A percentile compares a stretch with the other conserved stretches of the same genome.
Conservation (phyloP, 1,140 invertebrate genomes). For the Aradophagus sp. region DNA sequence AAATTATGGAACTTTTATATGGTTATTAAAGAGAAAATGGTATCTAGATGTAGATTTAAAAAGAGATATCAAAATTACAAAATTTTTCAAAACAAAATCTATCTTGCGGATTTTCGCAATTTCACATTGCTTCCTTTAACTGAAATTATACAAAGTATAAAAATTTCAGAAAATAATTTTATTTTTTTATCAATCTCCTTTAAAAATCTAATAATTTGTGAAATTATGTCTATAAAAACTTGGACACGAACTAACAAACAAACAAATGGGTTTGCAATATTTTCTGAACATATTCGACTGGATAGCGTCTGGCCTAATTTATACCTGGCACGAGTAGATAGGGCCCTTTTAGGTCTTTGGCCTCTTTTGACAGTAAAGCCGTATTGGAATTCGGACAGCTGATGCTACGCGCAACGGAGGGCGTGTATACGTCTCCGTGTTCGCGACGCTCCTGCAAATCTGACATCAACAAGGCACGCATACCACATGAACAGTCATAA, state of each 20-base stretch:
- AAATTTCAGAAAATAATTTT: too few relatives aligned
- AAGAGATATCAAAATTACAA: too few relatives aligned
- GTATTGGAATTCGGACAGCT: conserved; percentile 77
- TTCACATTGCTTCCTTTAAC: too few relatives aligned
- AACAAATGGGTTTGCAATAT: conserved; percentile 20
- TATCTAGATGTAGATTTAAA: too few relatives aligned
- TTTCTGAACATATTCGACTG: conserved; percentile 13
- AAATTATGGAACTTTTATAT: conserved; percentile 2
- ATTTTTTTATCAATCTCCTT: too few relatives aligned
- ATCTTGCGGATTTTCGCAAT: too few relatives aligned
- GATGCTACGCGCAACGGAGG: conserved; percentile 72
- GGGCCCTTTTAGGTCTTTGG: conserved; percentile 82
- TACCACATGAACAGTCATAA: conserved; percentile 74
- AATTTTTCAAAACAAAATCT: background rate
- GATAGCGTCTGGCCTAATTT: conserved; percentile 68
- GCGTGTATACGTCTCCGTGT: conserved; percentile 63
- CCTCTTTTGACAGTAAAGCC: conserved; percentile 76
- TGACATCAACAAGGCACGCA: conserved; percentile 76
- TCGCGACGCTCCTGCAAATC: conserved; percentile 79
- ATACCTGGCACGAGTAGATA: conserved; percentile 87
- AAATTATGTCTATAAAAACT: conserved; percentile 8
- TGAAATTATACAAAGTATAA: too few relatives aligned
- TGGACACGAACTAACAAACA: conserved; percentile 19
- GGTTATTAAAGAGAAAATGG: too few relatives aligned
- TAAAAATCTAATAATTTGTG: too few relatives aligned